Evolutionary conservation across 2,888 invertebrate genomes (phyloP).

Genomic region (Escarpia spicata): DNA sequence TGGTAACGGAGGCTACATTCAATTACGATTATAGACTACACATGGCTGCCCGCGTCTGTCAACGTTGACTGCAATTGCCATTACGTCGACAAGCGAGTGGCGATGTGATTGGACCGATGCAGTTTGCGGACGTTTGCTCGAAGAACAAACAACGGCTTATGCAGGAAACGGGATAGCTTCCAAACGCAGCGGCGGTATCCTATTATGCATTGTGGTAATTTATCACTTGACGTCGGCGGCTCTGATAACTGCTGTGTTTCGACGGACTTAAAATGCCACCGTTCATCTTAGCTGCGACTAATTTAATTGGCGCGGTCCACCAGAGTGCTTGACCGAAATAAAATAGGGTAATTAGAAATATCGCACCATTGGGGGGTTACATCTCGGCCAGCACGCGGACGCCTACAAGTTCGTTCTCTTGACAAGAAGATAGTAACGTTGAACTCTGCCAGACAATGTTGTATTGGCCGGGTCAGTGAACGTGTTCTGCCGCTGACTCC

Average conservation of each 20-base stretch:
- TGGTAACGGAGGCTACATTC: background rate
- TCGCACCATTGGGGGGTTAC: too few species aligned
- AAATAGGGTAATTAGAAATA: too few species aligned
- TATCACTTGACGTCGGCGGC: background rate
- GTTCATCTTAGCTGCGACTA: background rate
- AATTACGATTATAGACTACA: background rate
- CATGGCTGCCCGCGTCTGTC: background rate
- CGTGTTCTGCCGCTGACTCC: too few species aligned
- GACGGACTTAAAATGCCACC: background rate
- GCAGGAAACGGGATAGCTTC: background rate
- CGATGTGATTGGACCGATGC: background rate
- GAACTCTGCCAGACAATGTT: too few species aligned
- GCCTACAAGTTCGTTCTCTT: too few species aligned
- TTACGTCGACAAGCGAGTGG: background rate
- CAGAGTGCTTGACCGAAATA: too few species aligned
- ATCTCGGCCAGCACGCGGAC: too few species aligned
- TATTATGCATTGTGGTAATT: background rate
- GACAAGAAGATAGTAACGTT: too few species aligned
- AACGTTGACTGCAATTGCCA: background rate
- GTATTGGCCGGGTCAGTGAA: too few species aligned
- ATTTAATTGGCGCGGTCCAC: too few species aligned
- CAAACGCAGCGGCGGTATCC: background rate
- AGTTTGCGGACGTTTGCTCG: background rate
- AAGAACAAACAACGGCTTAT: background rate
- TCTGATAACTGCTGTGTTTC: background rate